Evolutionary conservation across 2,113 vertebrate genomes (phyloP), one percentile per base, ranked within the genome.

Genomic region (Albula glossodonta): DNA sequence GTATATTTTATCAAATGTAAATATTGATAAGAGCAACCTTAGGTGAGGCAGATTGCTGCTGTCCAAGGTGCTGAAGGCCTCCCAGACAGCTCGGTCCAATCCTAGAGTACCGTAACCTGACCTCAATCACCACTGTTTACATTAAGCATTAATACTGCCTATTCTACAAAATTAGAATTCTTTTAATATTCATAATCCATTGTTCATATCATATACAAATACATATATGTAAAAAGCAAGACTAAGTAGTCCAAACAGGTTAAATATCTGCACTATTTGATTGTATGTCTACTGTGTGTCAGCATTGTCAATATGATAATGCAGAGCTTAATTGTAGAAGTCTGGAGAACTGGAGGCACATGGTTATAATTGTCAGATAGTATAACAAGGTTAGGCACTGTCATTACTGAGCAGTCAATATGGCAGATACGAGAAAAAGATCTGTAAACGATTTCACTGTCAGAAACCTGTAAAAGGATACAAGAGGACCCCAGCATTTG

Each of bases 261-360:
- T 51, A 51, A 77, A 56, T 57, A 79, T 56, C 52, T 57, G 81
- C 15, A 15, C 81, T 66, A 53, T 84, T 56, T 83, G 70, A 83
- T 53, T 51, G 74, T 51, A 49, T 70, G 79, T 82, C 88, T n/a
- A 85, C 87, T 80, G 89, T 88, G 91, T 92, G 93, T 94, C 94
- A 94, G 86, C 87, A 70, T 84, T 92, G 92, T 94, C 94, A 90
- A 89, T 90, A 87, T 88, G 91, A 93, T 92, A 92, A 94, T 92
- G 90, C 92, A 85, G 86, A 70, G 82, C 90, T 86, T 95, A 93
- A 95, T 94, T 94, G 91, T 92, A 81, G 63, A 90, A 86, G 86
- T 12, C 70, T 85, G 86, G 81, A 52, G 80, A 80, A 83, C 41
- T 48, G 81, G 50, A 82, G 86, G 83, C n/a, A 84, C 49, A 82